Conservation (phyloP, 2,113 vertebrate genomes). For the Reinhardtius hippoglossoides region DNA sequence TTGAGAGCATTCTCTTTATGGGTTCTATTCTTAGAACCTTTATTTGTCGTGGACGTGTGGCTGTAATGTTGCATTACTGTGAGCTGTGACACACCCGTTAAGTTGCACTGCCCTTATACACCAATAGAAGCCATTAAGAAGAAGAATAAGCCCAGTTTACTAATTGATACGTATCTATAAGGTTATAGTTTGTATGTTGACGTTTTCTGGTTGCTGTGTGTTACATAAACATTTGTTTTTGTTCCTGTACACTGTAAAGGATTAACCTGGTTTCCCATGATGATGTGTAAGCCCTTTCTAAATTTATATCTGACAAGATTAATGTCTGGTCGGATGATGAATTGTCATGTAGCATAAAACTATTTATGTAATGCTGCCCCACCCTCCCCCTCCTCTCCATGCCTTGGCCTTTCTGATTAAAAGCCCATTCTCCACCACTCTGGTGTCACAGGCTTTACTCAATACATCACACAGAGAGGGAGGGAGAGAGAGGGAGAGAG, state of each 20-base stretch:
- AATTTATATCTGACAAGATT: constrained; percentile 72
- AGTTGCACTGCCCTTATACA: constrained; percentile 20
- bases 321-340: constrained; percentile 57
- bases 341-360: constrained; percentile 64
- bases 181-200: constrained; percentile 11
- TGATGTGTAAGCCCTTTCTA: constrained; percentile 69
- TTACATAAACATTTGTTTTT: constrained; percentile 48
- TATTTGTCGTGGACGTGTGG: too few species aligned
- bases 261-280: constrained; percentile 53
- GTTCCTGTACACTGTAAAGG: constrained; percentile 15
- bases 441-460: constrained; percentile 53
- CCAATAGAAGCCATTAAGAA: not conserved
- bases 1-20: not conserved
- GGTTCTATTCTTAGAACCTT: too few species aligned
- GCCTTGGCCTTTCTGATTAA: constrained; percentile 65
- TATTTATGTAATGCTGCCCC: constrained; percentile 71
- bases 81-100: not conserved
- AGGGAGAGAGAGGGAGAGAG: constrained; percentile 8
- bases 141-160: not conserved
- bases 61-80: too few species aligned
- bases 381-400: constrained; percentile 1
- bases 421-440: constrained; percentile 43
- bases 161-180: too few species aligned
- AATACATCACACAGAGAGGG: constrained; percentile 29
- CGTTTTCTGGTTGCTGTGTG: constrained; percentile 6